Evolutionary conservation across 2,797 vertebrate species (phyloP), one percentile per base, ranked within the genome.

Genomic region (Peromyscus aztecus): DNA sequence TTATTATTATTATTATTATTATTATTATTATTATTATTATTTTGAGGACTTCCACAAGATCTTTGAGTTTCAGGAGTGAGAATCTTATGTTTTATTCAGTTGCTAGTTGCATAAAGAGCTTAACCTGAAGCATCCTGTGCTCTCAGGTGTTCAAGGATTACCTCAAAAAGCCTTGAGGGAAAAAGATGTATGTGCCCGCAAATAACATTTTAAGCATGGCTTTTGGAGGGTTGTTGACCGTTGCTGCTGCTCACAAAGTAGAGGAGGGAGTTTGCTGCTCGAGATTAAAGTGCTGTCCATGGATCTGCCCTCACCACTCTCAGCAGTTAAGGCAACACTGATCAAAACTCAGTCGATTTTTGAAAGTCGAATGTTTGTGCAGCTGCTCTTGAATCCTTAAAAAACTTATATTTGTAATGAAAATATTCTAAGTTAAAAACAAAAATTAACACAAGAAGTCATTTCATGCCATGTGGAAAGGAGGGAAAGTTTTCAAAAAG

Each of bases 291-390:
- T 87, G 52, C 49, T 73, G 0, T 61, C 89, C 96, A 63, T 71
- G 91, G 29, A 37, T 59, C 49, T 21, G 77, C 29, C 5, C 59
- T 24, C 21, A 46, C 0, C 59, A 77, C 55, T 82, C 92, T 65
- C 49, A 21, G 71, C 80, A 46, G 86, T 87, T 27, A 77, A 96
- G 96, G 94, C 96, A 96, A 76, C 82, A 57, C 55, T 97, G 91
- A 94, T 94, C 95, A 94, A 91, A 95, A 98, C 83, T 87, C 6
- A n/a, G 78, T 97, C 96, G 83, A 91, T 97, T 97, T 92, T 95
- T 95, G 59, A 98, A 97, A 89, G 57, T 61, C 11, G 85, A 2
- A 0, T 98, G 85, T 98, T 98, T 98, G 67, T 91, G 90, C 97
- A 98, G 98, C 97, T 98, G 97, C 93, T 98, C 49, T 82, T 49